Conservation (phyloP, 2,888 invertebrate genomes). For the Agriopis marginaria region DNA sequence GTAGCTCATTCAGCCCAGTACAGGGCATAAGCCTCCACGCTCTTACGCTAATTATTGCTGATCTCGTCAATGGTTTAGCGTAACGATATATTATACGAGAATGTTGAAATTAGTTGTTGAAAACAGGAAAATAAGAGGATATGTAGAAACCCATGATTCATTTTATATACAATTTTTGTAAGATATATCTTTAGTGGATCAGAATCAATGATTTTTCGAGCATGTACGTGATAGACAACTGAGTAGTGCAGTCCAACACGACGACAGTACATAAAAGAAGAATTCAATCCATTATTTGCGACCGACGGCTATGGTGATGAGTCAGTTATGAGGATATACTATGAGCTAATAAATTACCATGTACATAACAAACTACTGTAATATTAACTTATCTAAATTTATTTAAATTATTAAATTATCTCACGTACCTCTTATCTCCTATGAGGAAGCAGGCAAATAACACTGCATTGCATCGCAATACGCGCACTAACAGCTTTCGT, state of each 20-base stretch:
- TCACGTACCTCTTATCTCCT: constrained; percentile 77
- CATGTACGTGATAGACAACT: not conserved
- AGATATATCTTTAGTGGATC: not conserved
- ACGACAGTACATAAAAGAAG: constrained; percentile 1
- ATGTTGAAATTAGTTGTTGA: not conserved
- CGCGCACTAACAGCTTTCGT: constrained; percentile 29
- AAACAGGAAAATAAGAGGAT: not conserved
- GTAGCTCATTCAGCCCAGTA: no score
- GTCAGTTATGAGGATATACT: constrained; percentile 4
- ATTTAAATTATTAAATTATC: no score
- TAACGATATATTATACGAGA: not conserved
- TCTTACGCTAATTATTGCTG: no score
- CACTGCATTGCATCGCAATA: constrained; percentile 64
- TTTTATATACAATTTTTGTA: not conserved
- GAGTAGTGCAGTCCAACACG: not conserved
- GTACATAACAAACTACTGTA: not conserved
- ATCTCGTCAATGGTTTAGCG: no score
- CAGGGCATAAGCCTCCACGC: no score
- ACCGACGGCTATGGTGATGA: constrained; percentile 14
- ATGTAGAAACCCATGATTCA: not conserved
- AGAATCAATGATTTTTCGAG: not conserved
- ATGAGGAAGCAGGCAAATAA: constrained; percentile 74
- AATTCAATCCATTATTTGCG: constrained; percentile 1
- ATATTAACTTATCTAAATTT: constrained; percentile 41
- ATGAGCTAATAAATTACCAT: not conserved